These are phyloP conservation scores for Cynocephalus volans DNA, from an alignment of 2,113 vertebrate genomes.

Conservation along the genomic window DNA sequence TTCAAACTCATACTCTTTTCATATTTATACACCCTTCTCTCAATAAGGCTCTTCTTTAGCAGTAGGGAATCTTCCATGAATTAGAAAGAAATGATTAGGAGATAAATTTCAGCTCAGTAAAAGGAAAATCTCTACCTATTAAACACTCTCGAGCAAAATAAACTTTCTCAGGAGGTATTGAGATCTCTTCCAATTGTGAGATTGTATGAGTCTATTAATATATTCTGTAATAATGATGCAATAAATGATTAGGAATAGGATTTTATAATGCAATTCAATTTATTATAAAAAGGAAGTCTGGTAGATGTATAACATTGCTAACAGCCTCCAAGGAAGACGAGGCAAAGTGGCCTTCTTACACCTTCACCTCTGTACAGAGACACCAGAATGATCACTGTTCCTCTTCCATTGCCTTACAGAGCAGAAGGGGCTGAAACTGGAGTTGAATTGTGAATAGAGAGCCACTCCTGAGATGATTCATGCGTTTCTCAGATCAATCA, in stretches of 20 bases:
- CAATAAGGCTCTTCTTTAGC: background rate
- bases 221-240: slow-evolving; percentile 3
- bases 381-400: background rate
- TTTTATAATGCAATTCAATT: background rate
- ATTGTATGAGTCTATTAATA: background rate
- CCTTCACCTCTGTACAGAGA: background rate
- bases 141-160: background rate
- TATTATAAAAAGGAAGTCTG: background rate
- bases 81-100: background rate
- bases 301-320: background rate
- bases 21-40: background rate
- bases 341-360: background rate
- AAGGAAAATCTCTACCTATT: background rate
- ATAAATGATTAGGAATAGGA: slow-evolving; percentile 12
- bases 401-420: background rate
- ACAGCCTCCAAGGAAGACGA: background rate
- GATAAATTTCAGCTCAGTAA: background rate
- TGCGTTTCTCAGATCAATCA: background rate
- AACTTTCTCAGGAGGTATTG: background rate
- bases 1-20: background rate
- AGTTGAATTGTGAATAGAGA: background rate
- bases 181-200: background rate
- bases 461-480: background rate
- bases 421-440: background rate
- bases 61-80: background rate